Evolutionary conservation across 1,140 invertebrate species (phyloP).

Genomic region (Drosophila seguyi): DNA sequence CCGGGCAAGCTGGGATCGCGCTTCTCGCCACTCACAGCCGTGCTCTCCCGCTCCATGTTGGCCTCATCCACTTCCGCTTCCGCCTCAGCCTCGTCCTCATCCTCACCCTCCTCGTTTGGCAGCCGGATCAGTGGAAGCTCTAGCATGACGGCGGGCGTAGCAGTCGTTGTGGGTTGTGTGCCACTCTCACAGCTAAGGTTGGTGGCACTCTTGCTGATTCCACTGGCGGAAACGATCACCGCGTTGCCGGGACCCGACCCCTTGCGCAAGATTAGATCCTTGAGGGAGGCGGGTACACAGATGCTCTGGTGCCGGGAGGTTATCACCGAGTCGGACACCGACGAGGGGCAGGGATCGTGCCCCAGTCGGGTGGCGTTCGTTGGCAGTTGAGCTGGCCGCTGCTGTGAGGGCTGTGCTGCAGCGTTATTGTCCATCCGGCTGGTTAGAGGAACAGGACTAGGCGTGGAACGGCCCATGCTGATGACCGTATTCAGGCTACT

Average conservation of each 20-base stretch:
- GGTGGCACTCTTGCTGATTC: conserved; percentile 65
- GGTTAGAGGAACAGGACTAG: conserved; percentile 58
- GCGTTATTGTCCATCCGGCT: conserved; percentile 69
- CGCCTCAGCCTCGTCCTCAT: conserved; percentile 8
- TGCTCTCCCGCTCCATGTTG: not conserved
- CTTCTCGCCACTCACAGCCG: conserved; percentile 26
- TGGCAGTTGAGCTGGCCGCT: conserved; percentile 80
- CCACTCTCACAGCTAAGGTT: conserved; percentile 54
- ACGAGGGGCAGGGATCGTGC: conserved; percentile 77
- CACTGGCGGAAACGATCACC: conserved; percentile 3
- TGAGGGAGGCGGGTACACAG: conserved; percentile 76
- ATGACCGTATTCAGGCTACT: conserved; percentile 81
- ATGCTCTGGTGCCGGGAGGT: conserved; percentile 71
- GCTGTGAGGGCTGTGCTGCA: not conserved
- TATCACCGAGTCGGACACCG: conserved; percentile 78
- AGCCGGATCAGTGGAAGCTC: conserved; percentile 83
- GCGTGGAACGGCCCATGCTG: conserved; percentile 71
- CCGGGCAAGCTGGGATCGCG: conserved; percentile 83
- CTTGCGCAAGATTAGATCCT: conserved; percentile 77
- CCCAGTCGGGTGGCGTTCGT: conserved; percentile 61
- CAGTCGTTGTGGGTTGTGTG: conserved; percentile 15
- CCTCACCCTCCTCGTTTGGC: conserved; percentile 58
- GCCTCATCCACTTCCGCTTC: too few species aligned
- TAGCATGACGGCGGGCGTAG: conserved; percentile 74
- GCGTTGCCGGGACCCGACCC: conserved; percentile 15